Base-by-base conservation (phyloP, 23 tunicate genomes). In the Styela clava region DNA sequence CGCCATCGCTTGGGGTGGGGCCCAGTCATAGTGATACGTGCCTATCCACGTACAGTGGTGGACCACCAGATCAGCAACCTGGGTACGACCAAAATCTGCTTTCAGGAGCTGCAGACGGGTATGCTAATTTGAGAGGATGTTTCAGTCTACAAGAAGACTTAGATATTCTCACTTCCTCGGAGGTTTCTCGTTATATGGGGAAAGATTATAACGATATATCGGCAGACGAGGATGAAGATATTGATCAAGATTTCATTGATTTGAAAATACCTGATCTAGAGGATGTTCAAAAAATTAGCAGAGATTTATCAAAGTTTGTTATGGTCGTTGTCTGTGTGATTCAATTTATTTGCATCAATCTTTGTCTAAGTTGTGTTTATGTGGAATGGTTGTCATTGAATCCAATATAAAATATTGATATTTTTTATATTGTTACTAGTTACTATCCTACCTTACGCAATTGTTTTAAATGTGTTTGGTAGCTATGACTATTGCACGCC, bases 1-100 rank as follows among this genome's bases (percentile, higher is more conserved):
- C 81, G 21, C 63, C 64, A 25, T 36, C 81, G 63, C 65, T 76
- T 16, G 81, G 81, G 9, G 33, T 25, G 16, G 81, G 81, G n/a
- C 84, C 89, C 0, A 85, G 89, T 73, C 83, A 79, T 3, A 85
- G 89, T 71, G 89, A 85, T 67, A 85, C 84, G 0, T 85, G 89
- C 52, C 63, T 85, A 51, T 78, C 89, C 9, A 79, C 34, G 32
- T 79, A 62, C n/a, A 77, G 88, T 35, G 82, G 82, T 26, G 79
- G 35, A 31, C 51, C 52, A 34, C 51, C 26, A 16, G 52, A 72
- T 16, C n/a, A 35, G 22, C 56, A 33, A 16, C 27, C 33, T n/a
- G 79, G 52, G 20, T 62, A 70, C 34, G 88, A 78, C 35, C 62
- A 64, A 34, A 33, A 85, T 22, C 26, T 74, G 36, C 30, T 34